Evolutionary conservation across 2,113 vertebrate genomes (phyloP).

Genomic region (Pristiophorus japonicus): DNA sequence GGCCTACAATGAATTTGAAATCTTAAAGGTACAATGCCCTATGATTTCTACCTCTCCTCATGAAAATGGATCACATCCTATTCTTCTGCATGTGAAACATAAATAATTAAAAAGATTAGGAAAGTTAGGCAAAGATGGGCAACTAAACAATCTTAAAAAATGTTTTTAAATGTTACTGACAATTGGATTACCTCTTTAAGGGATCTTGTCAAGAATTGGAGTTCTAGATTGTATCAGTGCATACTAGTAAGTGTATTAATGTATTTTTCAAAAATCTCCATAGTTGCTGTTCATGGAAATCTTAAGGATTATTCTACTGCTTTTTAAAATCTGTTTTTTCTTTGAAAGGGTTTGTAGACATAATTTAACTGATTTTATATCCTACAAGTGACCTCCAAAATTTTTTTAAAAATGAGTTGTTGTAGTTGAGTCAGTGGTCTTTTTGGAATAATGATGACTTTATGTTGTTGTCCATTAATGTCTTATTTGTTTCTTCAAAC

Average conservation of each 20-base stretch:
- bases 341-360: neutral
- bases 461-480: conserved; percentile 40
- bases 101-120: neutral
- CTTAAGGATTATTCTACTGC: neutral
- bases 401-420: neutral
- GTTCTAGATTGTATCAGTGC: neutral
- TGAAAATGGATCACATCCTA: too few relatives aligned
- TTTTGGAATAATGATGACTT: neutral
- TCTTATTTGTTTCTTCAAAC: conserved; percentile 43
- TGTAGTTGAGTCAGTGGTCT: neutral
- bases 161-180: neutral
- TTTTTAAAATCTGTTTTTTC: neutral
- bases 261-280: neutral
- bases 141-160: neutral
- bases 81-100: neutral
- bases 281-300: neutral
- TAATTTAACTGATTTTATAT: neutral
- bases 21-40: too few relatives aligned
- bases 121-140: neutral
- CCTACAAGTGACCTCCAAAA: neutral
- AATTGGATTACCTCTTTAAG: neutral
- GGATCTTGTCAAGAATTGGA: neutral
- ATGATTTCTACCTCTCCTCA: too few relatives aligned
- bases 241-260: neutral
- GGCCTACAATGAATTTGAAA: neutral